These are phyloP conservation scores for Trichogramma evanescens DNA, from an alignment of 2,888 invertebrate species.

Conservation along the genomic window DNA sequence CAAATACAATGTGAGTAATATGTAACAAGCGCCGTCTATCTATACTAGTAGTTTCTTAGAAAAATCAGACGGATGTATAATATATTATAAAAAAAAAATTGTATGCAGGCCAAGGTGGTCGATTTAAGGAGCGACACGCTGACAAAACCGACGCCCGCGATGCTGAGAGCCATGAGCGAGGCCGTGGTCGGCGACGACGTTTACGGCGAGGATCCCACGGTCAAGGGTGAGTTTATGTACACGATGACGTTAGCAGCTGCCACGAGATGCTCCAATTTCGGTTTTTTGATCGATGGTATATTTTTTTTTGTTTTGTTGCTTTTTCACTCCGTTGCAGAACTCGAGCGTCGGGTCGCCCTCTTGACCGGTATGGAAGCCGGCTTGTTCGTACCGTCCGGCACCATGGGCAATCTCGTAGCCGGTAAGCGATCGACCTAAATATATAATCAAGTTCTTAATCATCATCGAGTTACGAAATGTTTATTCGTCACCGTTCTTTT, in stretches of 20 bases:
- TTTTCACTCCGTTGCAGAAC: conserved; percentile 46
- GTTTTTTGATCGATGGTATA: no score
- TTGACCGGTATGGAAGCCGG: conserved; percentile 84
- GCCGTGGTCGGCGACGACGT: conserved; percentile 91
- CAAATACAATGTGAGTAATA: no score
- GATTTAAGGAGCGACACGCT: conserved; percentile 91
- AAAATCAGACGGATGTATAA: no score
- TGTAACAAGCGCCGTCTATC: no score
- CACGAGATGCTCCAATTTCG: no score
- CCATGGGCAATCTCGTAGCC: conserved; percentile 90
- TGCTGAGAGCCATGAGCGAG: conserved; percentile 80
- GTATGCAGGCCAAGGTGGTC: conserved; percentile 48
- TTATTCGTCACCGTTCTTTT: background rate
- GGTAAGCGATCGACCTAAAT: conserved; percentile 54
- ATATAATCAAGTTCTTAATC: no score
- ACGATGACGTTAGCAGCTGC: background rate
- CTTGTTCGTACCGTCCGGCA: conserved; percentile 82
- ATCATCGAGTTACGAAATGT: background rate
- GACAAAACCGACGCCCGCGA: conserved; percentile 72
- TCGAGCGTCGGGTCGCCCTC: conserved; percentile 69
- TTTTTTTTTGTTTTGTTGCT: background rate
- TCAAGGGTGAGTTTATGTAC: conserved; percentile 52
- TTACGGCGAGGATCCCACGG: conserved; percentile 84
- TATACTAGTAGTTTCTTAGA: no score
- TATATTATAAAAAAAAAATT: no score